A percentile compares a stretch with the other conserved stretches of the same genome.
phyloP scores from a whole-genome alignment of 2,888 invertebrate genomes.

The Epinotia ramella region DNA sequence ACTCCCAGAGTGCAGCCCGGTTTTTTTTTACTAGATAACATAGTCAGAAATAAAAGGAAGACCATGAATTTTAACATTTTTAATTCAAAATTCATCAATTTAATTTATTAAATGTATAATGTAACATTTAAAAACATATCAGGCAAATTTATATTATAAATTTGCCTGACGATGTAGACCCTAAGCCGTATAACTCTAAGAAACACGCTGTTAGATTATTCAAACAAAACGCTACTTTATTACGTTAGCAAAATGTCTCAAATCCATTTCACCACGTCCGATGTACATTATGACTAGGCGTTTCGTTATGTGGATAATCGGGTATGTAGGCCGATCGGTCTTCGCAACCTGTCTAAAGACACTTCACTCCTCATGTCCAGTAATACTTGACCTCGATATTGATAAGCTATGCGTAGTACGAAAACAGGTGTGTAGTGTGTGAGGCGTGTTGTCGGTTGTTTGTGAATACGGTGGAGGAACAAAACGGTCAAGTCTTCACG shows the following conservation, averaged over 20 bases:
- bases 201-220: not conserved
- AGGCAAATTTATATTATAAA: too few species aligned
- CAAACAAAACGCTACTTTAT: not conserved
- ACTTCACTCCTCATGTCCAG: not conserved
- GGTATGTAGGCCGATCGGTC: constrained; percentile 12
- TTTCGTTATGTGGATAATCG: constrained; percentile 24
- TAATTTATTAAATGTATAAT: too few species aligned
- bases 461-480: not conserved
- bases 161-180: too few species aligned
- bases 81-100: too few species aligned
- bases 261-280: not conserved
- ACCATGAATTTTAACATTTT: too few species aligned
- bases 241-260: not conserved
- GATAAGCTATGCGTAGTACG: not conserved
- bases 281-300: not conserved
- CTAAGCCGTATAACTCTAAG: too few species aligned
- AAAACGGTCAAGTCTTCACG: constrained; percentile 10
- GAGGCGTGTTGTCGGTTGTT: not conserved
- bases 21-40: too few species aligned
- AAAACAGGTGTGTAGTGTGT: not conserved
- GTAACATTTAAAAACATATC: too few species aligned
- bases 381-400: not conserved
- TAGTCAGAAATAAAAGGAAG: too few species aligned
- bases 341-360: not conserved
- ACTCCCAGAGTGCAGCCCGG: too few species aligned